Conservation (phyloP, 2,797 vertebrate genomes). For the Tachyglossus aculeatus region DNA sequence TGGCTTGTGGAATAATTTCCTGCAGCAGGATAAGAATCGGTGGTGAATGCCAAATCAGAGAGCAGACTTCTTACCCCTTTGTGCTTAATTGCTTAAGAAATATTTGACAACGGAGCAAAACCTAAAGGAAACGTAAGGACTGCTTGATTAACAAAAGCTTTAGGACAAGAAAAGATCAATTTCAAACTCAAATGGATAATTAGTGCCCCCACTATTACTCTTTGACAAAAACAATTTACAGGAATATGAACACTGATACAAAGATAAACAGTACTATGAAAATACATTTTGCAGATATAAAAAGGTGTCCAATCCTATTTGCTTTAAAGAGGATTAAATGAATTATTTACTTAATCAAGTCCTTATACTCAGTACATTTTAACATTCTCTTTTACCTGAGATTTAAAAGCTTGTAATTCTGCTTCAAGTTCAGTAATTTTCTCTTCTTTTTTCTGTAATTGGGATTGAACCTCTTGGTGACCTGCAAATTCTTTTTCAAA, state of each 20-base stretch:
- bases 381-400: slow-evolving; percentile 79
- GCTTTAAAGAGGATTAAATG: slow-evolving; percentile 16
- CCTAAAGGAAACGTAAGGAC: slow-evolving; percentile 58
- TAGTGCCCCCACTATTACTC: slow-evolving; percentile 46
- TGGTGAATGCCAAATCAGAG: slow-evolving; percentile 78
- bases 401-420: slow-evolving; percentile 87
- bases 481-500: slow-evolving; percentile 91
- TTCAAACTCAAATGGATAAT: slow-evolving; percentile 51
- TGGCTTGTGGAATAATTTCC: slow-evolving; percentile 83
- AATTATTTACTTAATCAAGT: slow-evolving; percentile 1
- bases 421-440: slow-evolving; percentile 86
- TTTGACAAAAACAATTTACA: slow-evolving; percentile 27
- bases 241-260: slow-evolving; percentile 24
- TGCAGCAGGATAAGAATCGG: slow-evolving; percentile 82
- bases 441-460: slow-evolving; percentile 87
- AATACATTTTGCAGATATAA: slow-evolving; percentile 26
- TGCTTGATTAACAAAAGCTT: slow-evolving; percentile 61
- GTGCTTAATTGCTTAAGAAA: slow-evolving; percentile 81
- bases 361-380: slow-evolving; percentile 44
- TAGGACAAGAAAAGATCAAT: slow-evolving; percentile 36
- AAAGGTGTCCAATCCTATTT: neutral
- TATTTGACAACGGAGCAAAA: slow-evolving; percentile 63
- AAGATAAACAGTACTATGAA: slow-evolving; percentile 43
- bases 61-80: slow-evolving; percentile 73
- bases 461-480: slow-evolving; percentile 90